phyloP scores from a whole-genome alignment of 1,140 invertebrate genomes.

The Lineus longissimus region DNA sequence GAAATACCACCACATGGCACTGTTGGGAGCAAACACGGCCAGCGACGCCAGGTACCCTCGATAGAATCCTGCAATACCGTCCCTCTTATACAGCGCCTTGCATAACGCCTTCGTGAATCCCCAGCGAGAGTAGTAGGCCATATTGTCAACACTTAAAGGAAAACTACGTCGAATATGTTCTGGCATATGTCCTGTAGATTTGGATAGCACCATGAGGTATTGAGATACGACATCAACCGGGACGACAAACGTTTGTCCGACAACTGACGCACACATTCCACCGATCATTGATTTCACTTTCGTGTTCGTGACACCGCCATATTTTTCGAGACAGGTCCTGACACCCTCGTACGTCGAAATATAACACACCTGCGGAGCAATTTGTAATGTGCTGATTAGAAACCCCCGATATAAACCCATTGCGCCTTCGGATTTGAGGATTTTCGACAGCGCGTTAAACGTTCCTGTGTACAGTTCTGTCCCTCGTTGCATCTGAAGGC shows the following conservation, averaged over 20 bases:
- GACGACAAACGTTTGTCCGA: slow-evolving; percentile 92
- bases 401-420: slow-evolving; percentile 88
- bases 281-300: slow-evolving; percentile 68
- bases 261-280: slow-evolving; percentile 83
- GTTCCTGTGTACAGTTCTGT: slow-evolving; percentile 74
- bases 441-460: slow-evolving; percentile 86
- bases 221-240: slow-evolving; percentile 95
- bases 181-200: neutral
- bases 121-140: slow-evolving; percentile 26
- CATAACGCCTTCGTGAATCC: slow-evolving; percentile 58
- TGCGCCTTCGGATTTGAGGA: slow-evolving; percentile 80
- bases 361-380: slow-evolving; percentile 82
- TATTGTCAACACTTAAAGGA: slow-evolving; percentile 28
- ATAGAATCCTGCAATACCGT: slow-evolving; percentile 86
- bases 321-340: slow-evolving; percentile 70
- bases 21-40: slow-evolving; percentile 89
- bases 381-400: slow-evolving; percentile 83
- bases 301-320: slow-evolving; percentile 53
- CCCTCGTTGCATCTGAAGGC: slow-evolving; percentile 69
- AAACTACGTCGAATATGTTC: neutral
- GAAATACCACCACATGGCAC: slow-evolving; percentile 93
- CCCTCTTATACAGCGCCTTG: slow-evolving; percentile 68
- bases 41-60: slow-evolving; percentile 88
- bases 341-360: slow-evolving; percentile 94
- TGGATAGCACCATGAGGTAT: slow-evolving; percentile 79